Conservation (phyloP, 2,797 vertebrate genomes). For the Lagocephalus sceleratus region DNA sequence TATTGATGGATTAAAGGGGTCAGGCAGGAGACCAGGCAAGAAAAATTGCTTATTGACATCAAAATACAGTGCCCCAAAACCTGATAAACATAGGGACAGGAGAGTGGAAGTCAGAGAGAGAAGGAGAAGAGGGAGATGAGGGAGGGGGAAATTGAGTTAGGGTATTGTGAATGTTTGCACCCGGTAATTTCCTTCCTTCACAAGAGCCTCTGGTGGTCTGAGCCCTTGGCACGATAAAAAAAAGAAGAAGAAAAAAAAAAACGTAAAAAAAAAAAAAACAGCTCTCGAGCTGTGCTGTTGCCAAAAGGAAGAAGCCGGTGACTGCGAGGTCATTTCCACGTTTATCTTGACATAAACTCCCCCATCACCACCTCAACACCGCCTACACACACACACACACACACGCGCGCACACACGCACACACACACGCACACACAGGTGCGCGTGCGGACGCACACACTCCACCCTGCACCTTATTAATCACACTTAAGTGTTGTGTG, state of each 20-base stretch:
- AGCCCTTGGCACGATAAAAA: constrained; percentile 79
- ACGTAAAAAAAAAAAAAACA: not conserved
- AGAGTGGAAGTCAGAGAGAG: constrained; percentile 76
- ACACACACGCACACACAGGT: constrained; percentile 7
- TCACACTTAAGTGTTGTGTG: constrained; percentile 80
- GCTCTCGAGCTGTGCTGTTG: constrained; percentile 68
- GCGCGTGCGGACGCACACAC: constrained; percentile 36
- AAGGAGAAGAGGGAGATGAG: constrained; percentile 63
- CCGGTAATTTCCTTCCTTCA: constrained; percentile 82
- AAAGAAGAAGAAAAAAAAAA: not conserved
- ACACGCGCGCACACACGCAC: constrained; percentile 37
- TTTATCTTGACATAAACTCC: constrained; percentile 78
- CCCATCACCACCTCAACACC: constrained; percentile 38
- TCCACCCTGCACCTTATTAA: constrained; percentile 76
- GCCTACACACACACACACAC: constrained; percentile 19
- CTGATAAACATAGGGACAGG: constrained; percentile 99
- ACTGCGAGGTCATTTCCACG: constrained; percentile 74
- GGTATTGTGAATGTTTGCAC: constrained; percentile 81
- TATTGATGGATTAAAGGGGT: constrained; percentile 99
- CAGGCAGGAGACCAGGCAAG: constrained; percentile 99
- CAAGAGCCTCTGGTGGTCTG: constrained; percentile 82
- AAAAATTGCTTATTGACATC: constrained; percentile 99
- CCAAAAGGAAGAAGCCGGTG: constrained; percentile 64
- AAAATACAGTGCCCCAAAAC: constrained; percentile 99
- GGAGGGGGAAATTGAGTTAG: constrained; percentile 40